phyloP scores from a whole-genome alignment of 2,888 invertebrate genomes.

The Apotomis betuletana region DNA sequence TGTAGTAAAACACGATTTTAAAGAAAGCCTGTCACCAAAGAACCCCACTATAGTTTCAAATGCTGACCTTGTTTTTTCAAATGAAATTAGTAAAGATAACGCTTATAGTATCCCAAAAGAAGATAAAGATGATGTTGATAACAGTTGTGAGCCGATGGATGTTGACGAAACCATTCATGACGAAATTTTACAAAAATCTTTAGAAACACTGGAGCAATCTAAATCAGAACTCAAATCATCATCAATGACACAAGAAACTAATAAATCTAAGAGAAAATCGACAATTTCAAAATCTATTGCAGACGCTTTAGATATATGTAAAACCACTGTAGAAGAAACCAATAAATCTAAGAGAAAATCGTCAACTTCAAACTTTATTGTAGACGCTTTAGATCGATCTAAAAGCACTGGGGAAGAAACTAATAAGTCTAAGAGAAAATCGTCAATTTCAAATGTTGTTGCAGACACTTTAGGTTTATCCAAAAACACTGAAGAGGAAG shows the following conservation, averaged over 20 bases:
- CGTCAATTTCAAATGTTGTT: too few relatives aligned
- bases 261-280: too few relatives aligned
- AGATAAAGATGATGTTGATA: conserved; percentile 45
- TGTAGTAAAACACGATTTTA: conserved; percentile 54
- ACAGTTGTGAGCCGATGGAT: conserved; percentile 76
- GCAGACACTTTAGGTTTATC: too few relatives aligned
- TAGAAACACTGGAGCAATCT: conserved; percentile 2
- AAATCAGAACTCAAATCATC: conserved; percentile 4
- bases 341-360: conserved; percentile 49
- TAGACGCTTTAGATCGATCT: conserved; percentile 11
- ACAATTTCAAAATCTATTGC: too few relatives aligned
- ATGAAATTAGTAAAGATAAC: conserved; percentile 38
- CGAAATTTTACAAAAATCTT: conserved; percentile 54
- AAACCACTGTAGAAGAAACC: conserved; percentile 33
- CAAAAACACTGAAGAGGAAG: neutral
- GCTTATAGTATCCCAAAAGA: conserved; percentile 24
- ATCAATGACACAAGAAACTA: conserved; percentile 9
- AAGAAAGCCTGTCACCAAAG: conserved; percentile 15
- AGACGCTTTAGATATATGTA: too few relatives aligned
- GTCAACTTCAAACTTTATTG: conserved; percentile 37
- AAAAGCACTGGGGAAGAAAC: neutral
- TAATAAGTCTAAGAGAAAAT: too few relatives aligned
- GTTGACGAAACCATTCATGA: conserved; percentile 74
- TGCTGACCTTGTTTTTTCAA: neutral
- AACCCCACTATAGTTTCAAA: conserved; percentile 30